Evolutionary conservation across 2,888 invertebrate species (phyloP), one percentile per base, ranked within the genome.

Genomic region (Hyles lineata): DNA sequence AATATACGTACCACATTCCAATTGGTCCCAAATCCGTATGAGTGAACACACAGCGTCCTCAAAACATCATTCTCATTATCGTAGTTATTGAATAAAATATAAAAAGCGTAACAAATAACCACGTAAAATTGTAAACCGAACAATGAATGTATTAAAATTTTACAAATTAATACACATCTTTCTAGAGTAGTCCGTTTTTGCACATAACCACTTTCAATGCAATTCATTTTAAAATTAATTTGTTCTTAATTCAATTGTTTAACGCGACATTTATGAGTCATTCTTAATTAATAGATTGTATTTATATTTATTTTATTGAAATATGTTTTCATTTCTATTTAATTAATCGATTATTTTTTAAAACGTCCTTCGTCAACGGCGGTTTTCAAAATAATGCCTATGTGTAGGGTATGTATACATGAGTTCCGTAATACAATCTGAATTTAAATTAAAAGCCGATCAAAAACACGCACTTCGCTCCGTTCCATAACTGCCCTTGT

Each of bases 1-100:
- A 43, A 11, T 11, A 7, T 58, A 80, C 82, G 80, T 74, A 82
- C 82, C 23, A 77, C 75, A 70, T 80, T 82, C 82, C 82, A 82
- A 50, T 80, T 78, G 0, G 81, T 81, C 0, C 78, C 81, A 29
- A 62, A 81, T 1, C 70, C 77, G n/a, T 29, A 70, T 0, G 61
- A 69, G 23, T 58, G 75, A 1, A 72, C 74, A 23, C 73, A 72
- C 50, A 79, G 4, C 25, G 76, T 75, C 9, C 32, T 73, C 2
- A 79, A 8, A 0, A 73, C n/a, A 17, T 72, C 55, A 1, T 50
- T 19, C 23, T 75, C 58, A 58, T 74, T 60, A 11, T 75, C 25
- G 1, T 70, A 69, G 63, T 74, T 76, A 9, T 60, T 55, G 0
- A 71, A 59, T 0, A 78, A 67, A 9, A 77, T 71, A 6, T n/a